These are phyloP conservation scores for Oikopleura dioica DNA, from an alignment of 23 tunicate genomes.

Conservation along the genomic window DNA sequence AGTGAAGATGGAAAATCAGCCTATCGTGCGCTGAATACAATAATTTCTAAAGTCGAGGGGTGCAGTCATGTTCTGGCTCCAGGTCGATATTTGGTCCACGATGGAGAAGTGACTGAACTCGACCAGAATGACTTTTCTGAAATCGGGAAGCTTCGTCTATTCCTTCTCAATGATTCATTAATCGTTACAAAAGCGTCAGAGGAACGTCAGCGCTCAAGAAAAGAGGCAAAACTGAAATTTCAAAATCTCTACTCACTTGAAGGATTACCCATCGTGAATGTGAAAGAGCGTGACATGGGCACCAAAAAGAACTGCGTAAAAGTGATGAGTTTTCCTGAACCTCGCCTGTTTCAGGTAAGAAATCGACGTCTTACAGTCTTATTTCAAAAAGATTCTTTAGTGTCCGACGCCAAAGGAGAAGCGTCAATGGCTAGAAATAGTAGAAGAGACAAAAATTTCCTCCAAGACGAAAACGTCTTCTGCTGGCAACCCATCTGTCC, in stretches of 20 bases:
- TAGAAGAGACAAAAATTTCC: constrained; percentile 45
- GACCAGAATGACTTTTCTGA: constrained; percentile 34
- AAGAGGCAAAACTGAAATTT: neutral
- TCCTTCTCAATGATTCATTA: constrained; percentile 76
- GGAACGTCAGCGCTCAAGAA: neutral
- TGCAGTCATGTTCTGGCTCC: constrained; percentile 17
- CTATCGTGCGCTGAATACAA: constrained; percentile 23
- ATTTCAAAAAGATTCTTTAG: neutral
- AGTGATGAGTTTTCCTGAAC: constrained; percentile 42
- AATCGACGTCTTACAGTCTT: constrained; percentile 17
- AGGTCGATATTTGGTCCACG: constrained; percentile 53
- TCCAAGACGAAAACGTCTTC: too few relatives aligned
- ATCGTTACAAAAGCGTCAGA: neutral
- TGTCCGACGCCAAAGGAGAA: neutral
- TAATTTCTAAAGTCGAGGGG: constrained; percentile 55
- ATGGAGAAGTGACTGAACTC: constrained; percentile 69
- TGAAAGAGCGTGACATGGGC: neutral
- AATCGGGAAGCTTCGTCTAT: constrained; percentile 60
- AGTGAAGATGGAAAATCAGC: constrained; percentile 30
- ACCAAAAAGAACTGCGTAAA: constrained; percentile 72
- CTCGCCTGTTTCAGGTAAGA: constrained; percentile 84
- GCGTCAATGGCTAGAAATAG: constrained; percentile 77
- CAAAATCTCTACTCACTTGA: neutral
- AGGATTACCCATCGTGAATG: neutral
- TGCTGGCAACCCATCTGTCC: too few relatives aligned